Conservation (phyloP, 2,113 vertebrate genomes). For the Rhea americana region DNA sequence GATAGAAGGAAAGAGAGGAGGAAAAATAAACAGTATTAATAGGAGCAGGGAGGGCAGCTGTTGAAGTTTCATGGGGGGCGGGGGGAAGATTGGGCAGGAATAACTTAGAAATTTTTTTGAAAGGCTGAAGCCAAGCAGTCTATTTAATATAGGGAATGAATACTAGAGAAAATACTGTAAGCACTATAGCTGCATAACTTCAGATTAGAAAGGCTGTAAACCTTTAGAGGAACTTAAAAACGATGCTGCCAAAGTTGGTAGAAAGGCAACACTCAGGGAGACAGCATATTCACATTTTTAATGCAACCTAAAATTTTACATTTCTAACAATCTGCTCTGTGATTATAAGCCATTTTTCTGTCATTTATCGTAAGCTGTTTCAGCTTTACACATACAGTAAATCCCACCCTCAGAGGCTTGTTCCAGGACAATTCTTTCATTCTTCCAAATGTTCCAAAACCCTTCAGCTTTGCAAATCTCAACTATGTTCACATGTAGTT, state of each 20-base stretch:
- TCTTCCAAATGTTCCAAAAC: not conserved
- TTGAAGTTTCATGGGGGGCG: not conserved
- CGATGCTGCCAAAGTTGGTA: not conserved
- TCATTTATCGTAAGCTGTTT: not conserved
- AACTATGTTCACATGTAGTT: rapidly evolving
- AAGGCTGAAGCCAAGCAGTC: not conserved
- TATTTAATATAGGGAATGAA: not conserved
- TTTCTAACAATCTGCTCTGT: not conserved
- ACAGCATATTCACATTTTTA: not conserved
- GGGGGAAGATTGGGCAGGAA: not conserved
- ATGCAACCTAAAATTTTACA: not conserved
- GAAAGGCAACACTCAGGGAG: not conserved
- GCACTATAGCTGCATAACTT: not conserved
- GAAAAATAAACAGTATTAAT: not conserved
- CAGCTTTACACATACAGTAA: rapidly evolving
- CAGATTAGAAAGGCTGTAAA: not conserved
- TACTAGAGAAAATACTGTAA: not conserved
- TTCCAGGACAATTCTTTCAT: not conserved
- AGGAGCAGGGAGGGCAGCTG: not conserved
- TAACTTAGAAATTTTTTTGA: not conserved
- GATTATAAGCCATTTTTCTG: not conserved
- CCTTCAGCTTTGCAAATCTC: not conserved
- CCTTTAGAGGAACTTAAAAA: not conserved
- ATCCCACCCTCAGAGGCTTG: not conserved
- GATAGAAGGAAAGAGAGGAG: not conserved